These are phyloP conservation scores for Protophormia terraenovae DNA, from an alignment of 2,888 invertebrate genomes.

Conservation along the genomic window DNA sequence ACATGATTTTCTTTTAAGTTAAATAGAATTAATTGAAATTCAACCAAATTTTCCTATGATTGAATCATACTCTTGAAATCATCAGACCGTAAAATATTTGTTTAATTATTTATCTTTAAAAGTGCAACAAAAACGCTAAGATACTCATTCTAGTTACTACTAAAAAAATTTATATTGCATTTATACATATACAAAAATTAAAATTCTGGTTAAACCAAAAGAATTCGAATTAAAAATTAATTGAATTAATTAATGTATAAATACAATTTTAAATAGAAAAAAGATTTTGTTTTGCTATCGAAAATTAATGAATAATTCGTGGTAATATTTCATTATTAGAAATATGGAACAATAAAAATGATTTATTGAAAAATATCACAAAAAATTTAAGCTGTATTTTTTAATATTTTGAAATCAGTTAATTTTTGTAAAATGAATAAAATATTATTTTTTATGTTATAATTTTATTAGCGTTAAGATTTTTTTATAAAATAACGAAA, in stretches of 20 bases:
- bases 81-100: slow-evolving; percentile 19
- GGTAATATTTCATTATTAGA: no score
- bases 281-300: not conserved
- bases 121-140: not conserved
- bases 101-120: not conserved
- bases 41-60: not conserved
- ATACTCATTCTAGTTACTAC: not conserved
- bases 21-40: slow-evolving; percentile 14
- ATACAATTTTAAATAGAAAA: not conserved
- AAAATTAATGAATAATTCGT: not conserved
- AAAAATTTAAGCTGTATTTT: no score
- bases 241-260: not conserved
- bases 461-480: no score
- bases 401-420: no score
- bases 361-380: no score
- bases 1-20: not conserved
- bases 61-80: slow-evolving; percentile 20
- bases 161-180: not conserved
- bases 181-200: not conserved
- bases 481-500: no score
- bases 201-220: not conserved
- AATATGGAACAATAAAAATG: not conserved
- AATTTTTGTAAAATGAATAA: no score
- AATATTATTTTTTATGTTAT: no score
- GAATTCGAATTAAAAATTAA: not conserved